Evolutionary conservation across 2,888 invertebrate species (phyloP).

Genomic region (Ptilodon capucinus): DNA sequence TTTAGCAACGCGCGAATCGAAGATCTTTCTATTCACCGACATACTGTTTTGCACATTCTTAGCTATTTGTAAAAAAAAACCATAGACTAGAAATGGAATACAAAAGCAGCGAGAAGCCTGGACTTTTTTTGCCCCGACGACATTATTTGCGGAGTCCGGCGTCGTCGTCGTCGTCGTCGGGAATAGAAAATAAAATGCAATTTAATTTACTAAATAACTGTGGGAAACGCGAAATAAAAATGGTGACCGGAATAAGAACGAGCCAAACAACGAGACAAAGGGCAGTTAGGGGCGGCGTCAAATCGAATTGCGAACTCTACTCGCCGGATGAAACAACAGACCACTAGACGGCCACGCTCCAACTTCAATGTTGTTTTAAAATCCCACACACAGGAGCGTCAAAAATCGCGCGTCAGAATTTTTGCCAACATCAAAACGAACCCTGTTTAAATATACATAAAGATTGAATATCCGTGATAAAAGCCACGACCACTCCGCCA

Average conservation of each 20-base stretch:
- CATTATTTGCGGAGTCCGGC: background rate
- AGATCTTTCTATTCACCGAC: no score
- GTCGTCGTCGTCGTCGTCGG: background rate
- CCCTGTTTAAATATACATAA: no score
- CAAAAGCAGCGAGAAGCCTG: background rate
- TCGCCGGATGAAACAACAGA: constrained; percentile 13
- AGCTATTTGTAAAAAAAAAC: no score
- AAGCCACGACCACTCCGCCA: no score
- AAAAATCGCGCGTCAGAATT: no score
- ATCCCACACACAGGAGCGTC: no score
- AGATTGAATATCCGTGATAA: no score
- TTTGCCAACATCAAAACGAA: no score
- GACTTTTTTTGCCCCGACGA: background rate
- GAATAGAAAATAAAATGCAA: constrained; percentile 13
- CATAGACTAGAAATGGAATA: background rate
- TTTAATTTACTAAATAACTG: constrained; percentile 22
- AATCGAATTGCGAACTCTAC: constrained; percentile 20
- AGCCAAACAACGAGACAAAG: constrained; percentile 18
- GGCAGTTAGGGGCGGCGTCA: constrained; percentile 13
- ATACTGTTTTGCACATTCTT: no score
- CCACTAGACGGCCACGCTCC: constrained; percentile 16
- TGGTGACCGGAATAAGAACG: constrained; percentile 5
- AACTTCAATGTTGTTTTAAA: constrained; percentile 10
- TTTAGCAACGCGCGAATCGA: no score
- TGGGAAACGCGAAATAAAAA: constrained; percentile 7